These are phyloP conservation scores for Dicentrarchus labrax DNA, from an alignment of 2,113 vertebrate species.

Conservation along the genomic window DNA sequence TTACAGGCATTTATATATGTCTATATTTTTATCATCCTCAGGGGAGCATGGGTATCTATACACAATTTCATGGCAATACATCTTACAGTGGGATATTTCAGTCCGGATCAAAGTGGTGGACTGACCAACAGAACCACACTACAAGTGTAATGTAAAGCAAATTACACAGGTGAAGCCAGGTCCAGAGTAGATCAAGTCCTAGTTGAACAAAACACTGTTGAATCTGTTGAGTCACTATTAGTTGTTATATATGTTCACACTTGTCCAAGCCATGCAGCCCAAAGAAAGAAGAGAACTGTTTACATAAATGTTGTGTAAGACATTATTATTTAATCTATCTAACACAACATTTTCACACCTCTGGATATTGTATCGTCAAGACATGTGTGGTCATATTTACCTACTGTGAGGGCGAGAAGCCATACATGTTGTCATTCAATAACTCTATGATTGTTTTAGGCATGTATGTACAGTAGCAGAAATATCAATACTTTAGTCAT, in stretches of 20 bases:
- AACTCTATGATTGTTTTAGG: not conserved
- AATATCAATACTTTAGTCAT: slow-evolving; percentile 20
- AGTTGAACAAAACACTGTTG: not conserved
- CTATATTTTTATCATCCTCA: not conserved
- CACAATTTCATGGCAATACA: not conserved
- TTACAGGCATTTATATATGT: not conserved
- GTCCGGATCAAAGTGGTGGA: not conserved
- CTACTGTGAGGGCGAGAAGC: not conserved
- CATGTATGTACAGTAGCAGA: not conserved
- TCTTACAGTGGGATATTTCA: not conserved
- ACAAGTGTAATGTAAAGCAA: not conserved
- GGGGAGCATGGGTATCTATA: not conserved
- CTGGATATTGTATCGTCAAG: not conserved
- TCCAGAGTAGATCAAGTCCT: not conserved
- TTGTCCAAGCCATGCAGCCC: not conserved
- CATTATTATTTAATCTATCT: not conserved
- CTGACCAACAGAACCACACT: not conserved
- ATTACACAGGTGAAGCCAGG: not conserved
- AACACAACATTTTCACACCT: slow-evolving; percentile 22
- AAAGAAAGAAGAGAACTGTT: not conserved
- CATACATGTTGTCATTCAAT: not conserved
- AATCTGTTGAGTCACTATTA: not conserved
- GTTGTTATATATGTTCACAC: no score
- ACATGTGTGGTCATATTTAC: not conserved
- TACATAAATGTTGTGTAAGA: slow-evolving; percentile 18